phyloP scores from a whole-genome alignment of 2,888 invertebrate genomes.

The Pristionchus exspectatus region DNA sequence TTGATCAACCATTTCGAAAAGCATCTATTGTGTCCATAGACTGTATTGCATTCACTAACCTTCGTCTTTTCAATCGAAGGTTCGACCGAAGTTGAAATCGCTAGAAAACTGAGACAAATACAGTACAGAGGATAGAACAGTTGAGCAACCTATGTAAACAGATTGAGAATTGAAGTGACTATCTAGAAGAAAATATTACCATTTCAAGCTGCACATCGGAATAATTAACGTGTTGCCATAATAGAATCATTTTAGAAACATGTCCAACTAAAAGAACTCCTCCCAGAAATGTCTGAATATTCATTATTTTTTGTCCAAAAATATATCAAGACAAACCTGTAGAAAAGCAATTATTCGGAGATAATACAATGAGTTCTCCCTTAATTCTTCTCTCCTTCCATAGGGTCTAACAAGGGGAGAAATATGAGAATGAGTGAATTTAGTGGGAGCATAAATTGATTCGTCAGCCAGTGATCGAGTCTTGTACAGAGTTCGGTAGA shows the following conservation, averaged over 20 bases:
- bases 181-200: slow-evolving; percentile 53
- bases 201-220: slow-evolving; percentile 65
- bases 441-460: slow-evolving; percentile 14
- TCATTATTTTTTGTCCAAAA: background rate
- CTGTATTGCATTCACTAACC: background rate
- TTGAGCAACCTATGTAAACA: slow-evolving; percentile 14
- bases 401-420: slow-evolving; percentile 39
- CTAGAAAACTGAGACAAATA: slow-evolving; percentile 30
- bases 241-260: slow-evolving; percentile 63
- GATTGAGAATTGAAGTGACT: background rate
- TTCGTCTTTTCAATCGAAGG: slow-evolving; percentile 42
- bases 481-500: slow-evolving; percentile 31
- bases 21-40: background rate
- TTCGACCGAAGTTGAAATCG: slow-evolving; percentile 42
- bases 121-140: slow-evolving; percentile 36
- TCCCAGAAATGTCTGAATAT: slow-evolving; percentile 64
- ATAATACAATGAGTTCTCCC: slow-evolving; percentile 38
- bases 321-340: background rate
- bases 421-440: slow-evolving; percentile 18
- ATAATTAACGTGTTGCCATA: slow-evolving; percentile 65
- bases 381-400: slow-evolving; percentile 37
- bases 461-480: background rate
- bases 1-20: background rate
- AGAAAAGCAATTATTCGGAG: slow-evolving; percentile 28
- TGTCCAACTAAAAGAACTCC: slow-evolving; percentile 66